Conservation (phyloP, 1,140 invertebrate genomes). For the Drosophila rhopaloa region DNA sequence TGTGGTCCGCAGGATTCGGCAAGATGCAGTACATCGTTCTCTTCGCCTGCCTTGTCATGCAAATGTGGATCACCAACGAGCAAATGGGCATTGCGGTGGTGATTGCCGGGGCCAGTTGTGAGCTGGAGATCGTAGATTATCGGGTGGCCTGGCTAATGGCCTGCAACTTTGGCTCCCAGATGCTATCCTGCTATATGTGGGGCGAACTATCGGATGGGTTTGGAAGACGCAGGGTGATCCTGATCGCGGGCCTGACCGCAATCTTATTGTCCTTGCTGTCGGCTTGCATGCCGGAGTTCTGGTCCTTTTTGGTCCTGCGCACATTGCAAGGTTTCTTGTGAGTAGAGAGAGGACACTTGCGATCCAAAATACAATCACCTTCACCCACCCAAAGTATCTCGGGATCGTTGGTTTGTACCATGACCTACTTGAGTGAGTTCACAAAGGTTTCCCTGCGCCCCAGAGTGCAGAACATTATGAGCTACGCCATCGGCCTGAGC, state of each 20-base stretch:
- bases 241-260: neutral
- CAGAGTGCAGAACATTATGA: constrained; percentile 21
- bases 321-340: constrained; percentile 32
- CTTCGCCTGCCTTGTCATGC: neutral
- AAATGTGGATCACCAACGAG: constrained; percentile 41
- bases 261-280: constrained; percentile 14
- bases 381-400: constrained; percentile 21
- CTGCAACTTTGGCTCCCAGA: constrained; percentile 12
- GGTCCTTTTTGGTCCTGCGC: constrained; percentile 41
- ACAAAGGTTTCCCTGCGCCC: constrained; percentile 37
- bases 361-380: neutral
- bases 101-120: constrained; percentile 24
- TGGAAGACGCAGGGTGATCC: constrained; percentile 48
- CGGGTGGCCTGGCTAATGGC: constrained; percentile 20
- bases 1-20: constrained; percentile 44
- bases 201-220: constrained; percentile 42
- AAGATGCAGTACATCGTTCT: constrained; percentile 32
- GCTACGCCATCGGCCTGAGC: constrained; percentile 37
- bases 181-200: constrained; percentile 6
- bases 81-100: constrained; percentile 44
- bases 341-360: neutral
- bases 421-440: constrained; percentile 59
- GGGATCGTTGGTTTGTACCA: neutral
- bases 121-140: constrained; percentile 13
- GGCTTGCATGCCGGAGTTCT: constrained; percentile 53